Conservation (phyloP, 2,113 vertebrate species). For the Dasypus novemcinctus region DNA sequence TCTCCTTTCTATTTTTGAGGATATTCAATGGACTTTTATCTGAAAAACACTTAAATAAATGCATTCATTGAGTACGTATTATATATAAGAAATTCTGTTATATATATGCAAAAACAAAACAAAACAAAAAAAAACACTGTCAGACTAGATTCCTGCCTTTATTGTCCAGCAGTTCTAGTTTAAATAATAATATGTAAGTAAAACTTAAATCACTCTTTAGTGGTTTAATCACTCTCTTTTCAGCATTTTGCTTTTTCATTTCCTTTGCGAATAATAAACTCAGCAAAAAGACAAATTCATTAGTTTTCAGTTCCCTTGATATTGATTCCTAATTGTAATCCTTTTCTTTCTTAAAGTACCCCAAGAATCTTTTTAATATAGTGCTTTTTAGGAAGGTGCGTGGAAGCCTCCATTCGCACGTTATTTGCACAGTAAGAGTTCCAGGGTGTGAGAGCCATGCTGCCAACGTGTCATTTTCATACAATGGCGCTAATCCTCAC, state of each 20-base stretch:
- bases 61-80: neutral
- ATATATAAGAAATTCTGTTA: neutral
- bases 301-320: neutral
- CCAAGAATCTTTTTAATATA: neutral
- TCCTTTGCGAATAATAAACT: neutral
- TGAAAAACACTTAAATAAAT: neutral
- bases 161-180: neutral
- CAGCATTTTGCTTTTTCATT: neutral
- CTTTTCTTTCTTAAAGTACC: neutral
- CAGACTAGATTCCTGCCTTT: neutral
- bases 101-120: neutral
- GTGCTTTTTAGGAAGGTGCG: neutral
- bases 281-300: neutral
- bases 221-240: neutral
- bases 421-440: neutral
- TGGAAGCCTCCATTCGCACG: neutral
- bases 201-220: neutral
- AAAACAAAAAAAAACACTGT: neutral
- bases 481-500: slow-evolving; percentile 71
- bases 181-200: neutral
- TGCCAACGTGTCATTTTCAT: slow-evolving; percentile 47
- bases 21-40: neutral
- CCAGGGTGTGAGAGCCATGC: neutral
- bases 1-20: neutral
- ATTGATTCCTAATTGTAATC: neutral